These are phyloP conservation scores for Trematomus bernacchii DNA, from an alignment of 2,797 vertebrate genomes.

Conservation along the genomic window DNA sequence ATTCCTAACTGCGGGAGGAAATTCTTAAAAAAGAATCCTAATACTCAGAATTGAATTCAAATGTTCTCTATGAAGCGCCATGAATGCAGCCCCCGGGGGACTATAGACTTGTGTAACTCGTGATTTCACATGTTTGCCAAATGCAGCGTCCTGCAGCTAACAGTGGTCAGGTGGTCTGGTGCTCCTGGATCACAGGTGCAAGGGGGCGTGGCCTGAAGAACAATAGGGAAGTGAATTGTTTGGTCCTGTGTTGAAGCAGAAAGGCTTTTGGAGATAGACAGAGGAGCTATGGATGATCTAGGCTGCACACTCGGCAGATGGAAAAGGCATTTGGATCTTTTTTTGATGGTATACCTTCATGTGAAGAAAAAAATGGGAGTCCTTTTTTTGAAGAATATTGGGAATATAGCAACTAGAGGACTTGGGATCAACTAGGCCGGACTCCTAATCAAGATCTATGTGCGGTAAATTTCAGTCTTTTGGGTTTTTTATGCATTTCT, in stretches of 20 bases:
- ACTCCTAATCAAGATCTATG: neutral
- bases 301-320: neutral
- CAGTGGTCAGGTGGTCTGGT: neutral
- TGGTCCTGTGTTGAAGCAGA: neutral
- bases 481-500: neutral
- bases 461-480: neutral
- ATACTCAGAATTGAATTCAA: too few relatives aligned
- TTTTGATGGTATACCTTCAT: neutral
- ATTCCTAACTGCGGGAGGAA: too few relatives aligned
- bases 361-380: neutral
- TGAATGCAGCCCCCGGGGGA: neutral
- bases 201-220: neutral
- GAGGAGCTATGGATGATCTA: neutral
- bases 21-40: too few relatives aligned
- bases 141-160: neutral
- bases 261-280: neutral
- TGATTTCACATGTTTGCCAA: neutral
- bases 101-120: neutral
- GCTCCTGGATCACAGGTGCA: neutral
- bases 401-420: neutral
- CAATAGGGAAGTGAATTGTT: neutral
- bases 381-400: neutral
- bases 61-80: too few relatives aligned
- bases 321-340: neutral
- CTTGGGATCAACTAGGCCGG: neutral